Evolutionary conservation across 2,113 vertebrate species (phyloP).

Genomic region (Corapipo altera): DNA sequence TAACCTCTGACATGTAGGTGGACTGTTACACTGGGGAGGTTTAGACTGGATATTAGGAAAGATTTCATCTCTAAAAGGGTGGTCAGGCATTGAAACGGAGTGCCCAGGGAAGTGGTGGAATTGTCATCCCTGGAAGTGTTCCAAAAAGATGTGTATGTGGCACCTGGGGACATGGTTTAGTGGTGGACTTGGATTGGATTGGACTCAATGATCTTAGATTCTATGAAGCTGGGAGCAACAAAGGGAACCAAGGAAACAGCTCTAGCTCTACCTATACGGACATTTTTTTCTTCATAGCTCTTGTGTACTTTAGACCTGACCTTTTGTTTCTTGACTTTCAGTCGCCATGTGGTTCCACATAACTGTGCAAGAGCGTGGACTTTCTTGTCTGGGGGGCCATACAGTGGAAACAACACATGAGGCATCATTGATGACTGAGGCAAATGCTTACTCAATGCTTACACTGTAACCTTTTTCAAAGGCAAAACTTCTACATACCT

Average conservation of each 20-base stretch:
- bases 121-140: background rate
- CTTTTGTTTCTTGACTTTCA: background rate
- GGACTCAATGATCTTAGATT: background rate
- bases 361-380: background rate
- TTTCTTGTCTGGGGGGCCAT: background rate
- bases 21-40: background rate
- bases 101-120: background rate
- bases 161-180: background rate
- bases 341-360: background rate
- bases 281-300: background rate
- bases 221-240: background rate
- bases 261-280: background rate
- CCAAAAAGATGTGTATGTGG: background rate
- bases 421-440: background rate
- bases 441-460: background rate
- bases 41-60: background rate
- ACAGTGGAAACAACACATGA: background rate
- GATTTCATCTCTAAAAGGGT: accelerated
- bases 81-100: background rate
- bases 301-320: background rate
- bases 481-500: background rate
- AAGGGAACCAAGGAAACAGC: background rate
- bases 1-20: background rate
- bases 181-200: background rate
- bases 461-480: background rate